A percentile compares a stretch with the other conserved stretches of the same genome.
Evolutionary conservation across 1,140 invertebrate species (phyloP).

Genomic region (Magallana gigas): DNA sequence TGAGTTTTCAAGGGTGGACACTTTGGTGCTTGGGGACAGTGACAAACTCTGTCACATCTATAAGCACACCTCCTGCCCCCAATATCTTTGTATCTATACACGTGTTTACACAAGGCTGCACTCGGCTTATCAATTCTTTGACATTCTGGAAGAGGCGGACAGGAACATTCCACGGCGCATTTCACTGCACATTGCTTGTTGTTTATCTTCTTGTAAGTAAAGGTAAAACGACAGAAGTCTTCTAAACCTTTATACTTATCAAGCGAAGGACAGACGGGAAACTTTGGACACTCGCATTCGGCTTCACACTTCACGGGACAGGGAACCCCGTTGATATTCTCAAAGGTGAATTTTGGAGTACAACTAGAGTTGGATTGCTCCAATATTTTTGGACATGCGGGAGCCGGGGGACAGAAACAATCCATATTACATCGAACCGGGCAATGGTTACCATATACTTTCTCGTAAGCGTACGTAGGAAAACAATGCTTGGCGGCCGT

Average conservation of each 20-base stretch:
- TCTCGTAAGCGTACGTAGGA: not conserved
- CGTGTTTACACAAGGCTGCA: not conserved
- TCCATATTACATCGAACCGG: conserved; percentile 10
- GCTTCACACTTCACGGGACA: conserved; percentile 15
- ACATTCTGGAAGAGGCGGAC: conserved; percentile 24
- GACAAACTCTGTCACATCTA: conserved; percentile 12
- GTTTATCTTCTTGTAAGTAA: conserved; percentile 18
- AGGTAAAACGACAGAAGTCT: conserved; percentile 21
- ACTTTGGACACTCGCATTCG: conserved; percentile 3
- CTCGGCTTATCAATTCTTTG: conserved; percentile 6
- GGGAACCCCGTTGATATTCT: not conserved
- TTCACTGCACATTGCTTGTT: conserved; percentile 4
- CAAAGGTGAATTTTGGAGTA: not conserved
- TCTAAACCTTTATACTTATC: conserved; percentile 11
- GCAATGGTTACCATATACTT: conserved; percentile 1
- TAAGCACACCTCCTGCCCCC: not conserved
- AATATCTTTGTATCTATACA: conserved; percentile 26
- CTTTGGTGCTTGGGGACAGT: conserved; percentile 26
- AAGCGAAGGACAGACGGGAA: conserved; percentile 1
- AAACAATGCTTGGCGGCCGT: not conserved
- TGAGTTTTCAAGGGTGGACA: conserved; percentile 18
- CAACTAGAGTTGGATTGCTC: not conserved
- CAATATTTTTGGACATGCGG: not conserved
- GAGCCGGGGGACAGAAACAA: conserved; percentile 24
- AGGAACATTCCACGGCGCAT: conserved; percentile 4